phyloP scores from a whole-genome alignment of 2,113 vertebrate genomes.

The Phycodurus eques region DNA sequence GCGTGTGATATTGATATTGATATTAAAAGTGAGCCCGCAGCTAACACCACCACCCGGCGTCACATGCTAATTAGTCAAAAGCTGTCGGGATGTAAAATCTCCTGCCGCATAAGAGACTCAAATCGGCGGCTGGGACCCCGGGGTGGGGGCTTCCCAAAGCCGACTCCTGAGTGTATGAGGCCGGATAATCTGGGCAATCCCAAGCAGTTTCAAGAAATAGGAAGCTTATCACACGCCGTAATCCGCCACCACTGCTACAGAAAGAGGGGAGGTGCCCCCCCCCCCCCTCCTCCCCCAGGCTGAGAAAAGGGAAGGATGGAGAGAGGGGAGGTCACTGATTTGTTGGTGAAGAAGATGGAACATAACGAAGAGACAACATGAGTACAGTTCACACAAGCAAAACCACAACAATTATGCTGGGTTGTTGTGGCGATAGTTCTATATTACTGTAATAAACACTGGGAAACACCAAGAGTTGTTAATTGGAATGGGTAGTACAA shows the following conservation, averaged over 20 bases:
- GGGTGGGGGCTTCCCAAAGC: conserved; percentile 58
- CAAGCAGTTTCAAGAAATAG: conserved; percentile 77
- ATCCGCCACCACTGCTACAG: conserved; percentile 67
- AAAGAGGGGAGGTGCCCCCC: conserved; percentile 39
- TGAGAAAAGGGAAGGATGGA: conserved; percentile 55
- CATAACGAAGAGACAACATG: neutral
- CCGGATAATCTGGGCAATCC: conserved; percentile 76
- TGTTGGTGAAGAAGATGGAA: conserved; percentile 25
- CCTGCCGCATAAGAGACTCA: conserved; percentile 65
- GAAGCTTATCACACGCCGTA: conserved; percentile 80
- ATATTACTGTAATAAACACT: neutral
- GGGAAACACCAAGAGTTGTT: neutral
- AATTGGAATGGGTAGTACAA: neutral
- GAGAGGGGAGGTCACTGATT: conserved; percentile 20
- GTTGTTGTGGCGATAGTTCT: neutral
- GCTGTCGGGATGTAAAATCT: conserved; percentile 75
- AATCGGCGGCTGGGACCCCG: conserved; percentile 40
- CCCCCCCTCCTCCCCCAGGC: neutral
- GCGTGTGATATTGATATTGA: conserved; percentile 16
- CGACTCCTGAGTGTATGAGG: conserved; percentile 69
- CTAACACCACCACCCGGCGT: conserved; percentile 56
- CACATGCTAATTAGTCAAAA: conserved; percentile 76
- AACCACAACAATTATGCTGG: neutral
- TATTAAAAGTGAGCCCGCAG: conserved; percentile 71
- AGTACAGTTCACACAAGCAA: neutral